These are phyloP conservation scores for Varecia variegata DNA, from an alignment of 2,797 vertebrate genomes.

Conservation along the genomic window DNA sequence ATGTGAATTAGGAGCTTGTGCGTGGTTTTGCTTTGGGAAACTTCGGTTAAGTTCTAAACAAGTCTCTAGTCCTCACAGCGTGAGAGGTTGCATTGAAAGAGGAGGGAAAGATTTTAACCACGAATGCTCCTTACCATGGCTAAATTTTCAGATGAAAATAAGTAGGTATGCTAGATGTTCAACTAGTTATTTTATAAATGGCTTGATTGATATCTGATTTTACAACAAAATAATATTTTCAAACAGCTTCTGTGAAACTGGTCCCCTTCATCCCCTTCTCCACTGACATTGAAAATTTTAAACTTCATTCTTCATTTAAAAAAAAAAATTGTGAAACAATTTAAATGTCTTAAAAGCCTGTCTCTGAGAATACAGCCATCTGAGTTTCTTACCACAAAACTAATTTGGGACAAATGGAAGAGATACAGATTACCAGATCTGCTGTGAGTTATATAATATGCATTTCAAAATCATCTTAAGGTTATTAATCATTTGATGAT, in stretches of 20 bases:
- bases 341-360: not conserved
- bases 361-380: not conserved
- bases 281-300: not conserved
- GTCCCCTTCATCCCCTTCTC: not conserved
- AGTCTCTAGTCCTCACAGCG: not conserved
- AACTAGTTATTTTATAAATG: conserved; percentile 1
- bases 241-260: not conserved
- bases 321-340: not conserved
- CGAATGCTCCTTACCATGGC: not conserved
- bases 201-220: not conserved
- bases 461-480: conserved; percentile 46
- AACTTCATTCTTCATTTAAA: conserved; percentile 5
- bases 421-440: not conserved
- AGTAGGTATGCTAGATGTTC: not conserved
- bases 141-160: not conserved
- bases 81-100: not conserved
- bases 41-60: conserved; percentile 81
- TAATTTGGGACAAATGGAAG: conserved; percentile 43
- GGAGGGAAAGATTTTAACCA: not conserved
- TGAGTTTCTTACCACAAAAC: conserved; percentile 22
- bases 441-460: conserved; percentile 9
- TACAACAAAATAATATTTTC: not conserved
- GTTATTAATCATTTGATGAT: not conserved
- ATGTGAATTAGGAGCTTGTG: not conserved
- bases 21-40: conserved; percentile 68